Conservation (phyloP, 2,888 invertebrate genomes). For the Papilio protenor region DNA sequence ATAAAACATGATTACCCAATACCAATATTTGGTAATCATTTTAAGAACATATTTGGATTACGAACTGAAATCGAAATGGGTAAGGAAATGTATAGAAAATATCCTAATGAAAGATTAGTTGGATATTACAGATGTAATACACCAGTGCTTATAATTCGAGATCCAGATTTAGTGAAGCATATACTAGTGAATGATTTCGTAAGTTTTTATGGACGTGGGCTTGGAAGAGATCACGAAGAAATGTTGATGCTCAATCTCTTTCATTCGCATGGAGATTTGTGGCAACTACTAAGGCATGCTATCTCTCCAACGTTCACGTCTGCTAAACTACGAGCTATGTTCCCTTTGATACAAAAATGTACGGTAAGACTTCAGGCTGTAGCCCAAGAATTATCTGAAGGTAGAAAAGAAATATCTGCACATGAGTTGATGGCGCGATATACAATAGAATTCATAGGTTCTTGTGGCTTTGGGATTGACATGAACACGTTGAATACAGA, state of each 20-base stretch:
- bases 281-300: slow-evolving; percentile 46
- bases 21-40: slow-evolving; percentile 64
- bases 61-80: slow-evolving; percentile 57
- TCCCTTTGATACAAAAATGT: slow-evolving; percentile 45
- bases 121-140: slow-evolving; percentile 47
- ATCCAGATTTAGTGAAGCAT: slow-evolving; percentile 43
- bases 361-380: slow-evolving; percentile 43
- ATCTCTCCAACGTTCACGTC: slow-evolving; percentile 45
- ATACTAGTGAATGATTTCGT: slow-evolving; percentile 39
- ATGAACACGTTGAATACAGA: slow-evolving; percentile 45
- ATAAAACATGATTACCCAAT: slow-evolving; percentile 62
- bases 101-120: slow-evolving; percentile 49
- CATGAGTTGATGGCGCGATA: slow-evolving; percentile 48
- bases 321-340: slow-evolving; percentile 46
- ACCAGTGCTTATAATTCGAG: slow-evolving; percentile 46
- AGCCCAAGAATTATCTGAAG: slow-evolving; percentile 36
- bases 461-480: slow-evolving; percentile 47
- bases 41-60: slow-evolving; percentile 53
- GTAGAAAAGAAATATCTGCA: slow-evolving; percentile 39
- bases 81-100: slow-evolving; percentile 51
- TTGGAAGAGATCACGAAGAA: slow-evolving; percentile 35
- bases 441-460: slow-evolving; percentile 48
- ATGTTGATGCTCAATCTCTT: slow-evolving; percentile 46
- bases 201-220: slow-evolving; percentile 42
- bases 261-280: slow-evolving; percentile 45